A percentile compares a stretch with the other conserved stretches of the same genome.
These are phyloP conservation scores for Rhagoletis zephyria DNA, from an alignment of 1,140 invertebrate genomes.

Conservation along the genomic window DNA sequence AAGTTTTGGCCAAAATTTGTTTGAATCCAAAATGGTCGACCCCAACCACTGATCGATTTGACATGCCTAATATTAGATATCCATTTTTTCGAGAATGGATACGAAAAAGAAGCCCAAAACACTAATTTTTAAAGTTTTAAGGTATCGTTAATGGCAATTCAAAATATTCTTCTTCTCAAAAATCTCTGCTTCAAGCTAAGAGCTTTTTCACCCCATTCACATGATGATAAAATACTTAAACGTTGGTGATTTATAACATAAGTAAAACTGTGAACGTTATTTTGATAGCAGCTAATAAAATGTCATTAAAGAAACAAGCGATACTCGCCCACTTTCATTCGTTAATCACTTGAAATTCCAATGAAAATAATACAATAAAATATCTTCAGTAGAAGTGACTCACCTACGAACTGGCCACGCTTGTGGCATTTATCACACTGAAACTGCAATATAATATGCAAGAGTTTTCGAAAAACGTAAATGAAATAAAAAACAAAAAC, in stretches of 20 bases:
- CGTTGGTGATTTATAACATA: conserved; percentile 23
- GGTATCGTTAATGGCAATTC: background rate
- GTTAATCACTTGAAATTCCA: conserved; percentile 28
- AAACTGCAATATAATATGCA: background rate
- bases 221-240: conserved; percentile 22
- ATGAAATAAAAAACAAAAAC: background rate
- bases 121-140: too few relatives aligned
- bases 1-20: too few relatives aligned
- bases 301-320: conserved; percentile 34
- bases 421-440: background rate
- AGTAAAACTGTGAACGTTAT: background rate
- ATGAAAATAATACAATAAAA: background rate
- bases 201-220: background rate
- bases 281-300: conserved; percentile 48
- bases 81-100: too few relatives aligned
- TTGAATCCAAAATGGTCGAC: too few relatives aligned
- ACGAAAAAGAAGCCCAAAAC: too few relatives aligned
- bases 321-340: conserved; percentile 20
- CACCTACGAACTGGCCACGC: background rate
- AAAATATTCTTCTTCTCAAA: background rate
- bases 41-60: too few relatives aligned
- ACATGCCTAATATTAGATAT: too few relatives aligned
- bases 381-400: too few relatives aligned
- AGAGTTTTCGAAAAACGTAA: conserved; percentile 10
- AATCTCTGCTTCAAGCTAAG: background rate